phyloP scores from a whole-genome alignment of 2,113 vertebrate genomes.

The Upupa epops region DNA sequence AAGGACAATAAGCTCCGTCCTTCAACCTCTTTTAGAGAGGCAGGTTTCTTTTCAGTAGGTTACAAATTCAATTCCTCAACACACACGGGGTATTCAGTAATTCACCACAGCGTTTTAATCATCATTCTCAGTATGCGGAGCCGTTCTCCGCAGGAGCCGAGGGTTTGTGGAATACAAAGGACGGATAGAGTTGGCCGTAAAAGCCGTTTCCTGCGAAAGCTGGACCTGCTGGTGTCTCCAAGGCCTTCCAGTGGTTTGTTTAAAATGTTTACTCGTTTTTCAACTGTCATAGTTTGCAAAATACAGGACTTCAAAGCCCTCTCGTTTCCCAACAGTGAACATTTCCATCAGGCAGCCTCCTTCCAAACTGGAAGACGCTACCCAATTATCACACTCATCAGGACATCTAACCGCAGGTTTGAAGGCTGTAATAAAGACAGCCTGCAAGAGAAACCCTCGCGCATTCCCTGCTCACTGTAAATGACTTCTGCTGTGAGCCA shows the following conservation, averaged over 20 bases:
- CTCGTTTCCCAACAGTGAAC: background rate
- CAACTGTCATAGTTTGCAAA: background rate
- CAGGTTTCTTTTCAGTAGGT: constrained; percentile 13
- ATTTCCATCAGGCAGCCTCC: background rate
- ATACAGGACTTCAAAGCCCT: background rate
- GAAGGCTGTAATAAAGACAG: constrained; percentile 26
- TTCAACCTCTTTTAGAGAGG: background rate
- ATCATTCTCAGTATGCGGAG: constrained; percentile 60
- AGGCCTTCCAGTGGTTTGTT: background rate
- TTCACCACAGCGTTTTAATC: constrained; percentile 58
- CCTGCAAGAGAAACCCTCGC: constrained; percentile 14
- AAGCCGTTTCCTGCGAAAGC: too few relatives aligned
- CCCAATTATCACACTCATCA: constrained; percentile 14
- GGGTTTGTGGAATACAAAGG: background rate
- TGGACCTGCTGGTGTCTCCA: background rate
- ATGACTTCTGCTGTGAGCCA: constrained; percentile 38
- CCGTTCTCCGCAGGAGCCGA: constrained; percentile 21
- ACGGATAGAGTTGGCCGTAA: background rate
- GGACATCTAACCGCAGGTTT: constrained; percentile 18
- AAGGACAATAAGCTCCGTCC: background rate
- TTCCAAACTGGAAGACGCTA: background rate
- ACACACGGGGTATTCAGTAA: constrained; percentile 1
- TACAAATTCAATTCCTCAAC: constrained; percentile 45
- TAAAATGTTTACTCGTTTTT: constrained; percentile 10
- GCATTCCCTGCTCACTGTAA: background rate